A percentile compares a stretch with the other conserved stretches of the same genome.
Conservation (phyloP, 2,797 vertebrate genomes). For the Hafferia zeledoni region DNA sequence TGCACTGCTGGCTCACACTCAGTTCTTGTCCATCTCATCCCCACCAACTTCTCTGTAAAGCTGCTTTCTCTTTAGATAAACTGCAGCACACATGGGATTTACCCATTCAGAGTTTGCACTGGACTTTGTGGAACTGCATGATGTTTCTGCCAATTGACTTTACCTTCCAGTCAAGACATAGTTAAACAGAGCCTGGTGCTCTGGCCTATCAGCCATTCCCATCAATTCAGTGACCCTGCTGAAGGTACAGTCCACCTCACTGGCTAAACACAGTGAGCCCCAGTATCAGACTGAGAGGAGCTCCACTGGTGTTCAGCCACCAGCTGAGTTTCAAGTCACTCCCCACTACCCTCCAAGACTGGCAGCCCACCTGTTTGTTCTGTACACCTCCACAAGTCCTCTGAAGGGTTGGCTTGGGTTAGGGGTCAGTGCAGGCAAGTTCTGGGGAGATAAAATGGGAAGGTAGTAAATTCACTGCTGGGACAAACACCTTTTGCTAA, state of each 20-base stretch:
- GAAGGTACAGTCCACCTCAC: background rate
- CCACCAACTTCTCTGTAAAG: background rate
- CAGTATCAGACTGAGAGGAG: background rate
- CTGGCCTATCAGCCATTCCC: background rate
- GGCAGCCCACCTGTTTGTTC: background rate
- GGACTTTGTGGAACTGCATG: background rate
- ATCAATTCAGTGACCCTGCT: background rate
- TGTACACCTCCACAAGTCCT: accelerated
- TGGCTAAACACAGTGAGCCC: background rate
- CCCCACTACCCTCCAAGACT: background rate
- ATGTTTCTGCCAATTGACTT: background rate
- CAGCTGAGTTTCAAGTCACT: background rate
- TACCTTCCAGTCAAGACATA: background rate
- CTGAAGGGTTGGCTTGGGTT: background rate
- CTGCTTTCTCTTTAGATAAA: background rate
- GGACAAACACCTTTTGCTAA: background rate
- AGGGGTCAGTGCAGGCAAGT: background rate
- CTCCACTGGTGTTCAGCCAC: background rate
- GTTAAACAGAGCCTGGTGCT: background rate
- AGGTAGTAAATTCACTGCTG: background rate
- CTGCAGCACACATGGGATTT: accelerated
- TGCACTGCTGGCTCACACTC: background rate
- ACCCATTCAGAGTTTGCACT: background rate
- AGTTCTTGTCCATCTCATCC: background rate
- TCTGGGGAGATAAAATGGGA: background rate